Percentiles rank a stretch among this genome's conserved stretches.
phyloP scores from a whole-genome alignment of 2,888 invertebrate species.

The Pachliopta kotzebuea region DNA sequence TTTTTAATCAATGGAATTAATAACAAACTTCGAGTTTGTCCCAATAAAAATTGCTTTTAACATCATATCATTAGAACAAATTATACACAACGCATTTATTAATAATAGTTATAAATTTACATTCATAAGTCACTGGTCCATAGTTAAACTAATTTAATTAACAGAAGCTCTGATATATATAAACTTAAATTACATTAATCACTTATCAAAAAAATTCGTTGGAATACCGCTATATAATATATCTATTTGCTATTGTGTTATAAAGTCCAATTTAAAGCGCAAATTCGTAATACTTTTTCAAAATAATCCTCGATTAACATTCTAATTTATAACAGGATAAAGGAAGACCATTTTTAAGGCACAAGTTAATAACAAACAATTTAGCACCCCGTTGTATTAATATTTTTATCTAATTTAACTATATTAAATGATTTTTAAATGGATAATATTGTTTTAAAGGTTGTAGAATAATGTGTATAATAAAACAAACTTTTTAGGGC shows the following conservation, averaged over 20 bases:
- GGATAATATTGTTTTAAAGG: conserved; percentile 8
- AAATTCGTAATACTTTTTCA: conserved; percentile 73
- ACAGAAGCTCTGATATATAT: conserved; percentile 48
- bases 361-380: conserved; percentile 40
- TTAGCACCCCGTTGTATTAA: conserved; percentile 35
- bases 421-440: not conserved
- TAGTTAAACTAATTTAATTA: conserved; percentile 46
- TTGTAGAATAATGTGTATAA: conserved; percentile 24
- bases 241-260: conserved; percentile 44
- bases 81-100: conserved; percentile 25
- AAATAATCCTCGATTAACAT: conserved; percentile 41
- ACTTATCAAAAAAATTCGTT: conserved; percentile 51
- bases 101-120: conserved; percentile 32
- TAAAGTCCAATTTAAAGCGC: conserved; percentile 72
- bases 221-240: conserved; percentile 35
- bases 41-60: conserved; percentile 11
- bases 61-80: conserved; percentile 18
- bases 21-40: conserved; percentile 19
- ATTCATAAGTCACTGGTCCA: conserved; percentile 43
- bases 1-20: not conserved
- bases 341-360: conserved; percentile 69
- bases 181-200: conserved; percentile 37
- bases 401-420: conserved; percentile 9
- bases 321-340: conserved; percentile 35
- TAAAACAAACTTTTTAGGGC: conserved; percentile 24